phyloP scores from a whole-genome alignment of 2,797 vertebrate genomes.

The Darevskia nairensis region DNA sequence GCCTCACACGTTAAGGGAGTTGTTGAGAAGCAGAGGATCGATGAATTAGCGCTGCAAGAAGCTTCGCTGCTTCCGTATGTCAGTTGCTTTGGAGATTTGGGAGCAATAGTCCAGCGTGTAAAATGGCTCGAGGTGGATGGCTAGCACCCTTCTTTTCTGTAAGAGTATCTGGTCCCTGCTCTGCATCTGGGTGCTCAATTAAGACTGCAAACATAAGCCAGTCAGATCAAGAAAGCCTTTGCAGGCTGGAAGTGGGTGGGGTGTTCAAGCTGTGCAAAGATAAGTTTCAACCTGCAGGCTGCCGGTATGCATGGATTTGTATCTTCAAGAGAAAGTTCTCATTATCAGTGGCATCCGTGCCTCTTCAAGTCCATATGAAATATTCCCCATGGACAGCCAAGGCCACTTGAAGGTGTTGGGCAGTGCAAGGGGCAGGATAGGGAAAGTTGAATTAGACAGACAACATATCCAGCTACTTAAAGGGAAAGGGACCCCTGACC shows the following conservation, averaged over 20 bases:
- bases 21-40: background rate
- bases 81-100: background rate
- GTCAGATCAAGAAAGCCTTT: background rate
- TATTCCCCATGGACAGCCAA: constrained; percentile 39
- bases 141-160: background rate
- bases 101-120: background rate
- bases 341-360: constrained; percentile 37
- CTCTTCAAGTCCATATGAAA: constrained; percentile 58
- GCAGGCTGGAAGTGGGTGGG: background rate
- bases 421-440: background rate
- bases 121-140: background rate
- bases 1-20: too few species aligned
- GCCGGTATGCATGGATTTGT: fast-evolving
- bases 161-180: background rate
- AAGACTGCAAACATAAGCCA: background rate
- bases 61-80: background rate
- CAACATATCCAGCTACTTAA: constrained; percentile 24
- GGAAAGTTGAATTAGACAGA: constrained; percentile 42
- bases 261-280: background rate
- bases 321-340: constrained; percentile 29
- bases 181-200: background rate
- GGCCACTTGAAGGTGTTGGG: constrained; percentile 32
- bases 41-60: background rate
- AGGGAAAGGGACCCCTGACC: too few species aligned
- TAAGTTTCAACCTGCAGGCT: constrained; percentile 23